phyloP scores from a whole-genome alignment of 1,140 invertebrate genomes.

The Calephelis virginiensis region DNA sequence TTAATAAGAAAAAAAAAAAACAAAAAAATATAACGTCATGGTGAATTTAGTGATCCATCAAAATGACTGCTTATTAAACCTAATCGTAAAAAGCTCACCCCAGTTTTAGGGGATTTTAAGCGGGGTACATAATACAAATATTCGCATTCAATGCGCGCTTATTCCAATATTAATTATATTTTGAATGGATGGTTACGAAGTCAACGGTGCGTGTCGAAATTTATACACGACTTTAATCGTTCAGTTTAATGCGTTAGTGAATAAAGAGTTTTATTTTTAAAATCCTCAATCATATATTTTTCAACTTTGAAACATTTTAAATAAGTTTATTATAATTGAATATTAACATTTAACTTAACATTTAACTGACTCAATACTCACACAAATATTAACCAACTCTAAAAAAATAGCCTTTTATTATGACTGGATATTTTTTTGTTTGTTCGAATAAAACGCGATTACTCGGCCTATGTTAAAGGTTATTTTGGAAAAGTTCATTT shows the following conservation, averaged over 20 bases:
- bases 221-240: background rate
- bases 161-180: conserved; percentile 9
- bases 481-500: no score
- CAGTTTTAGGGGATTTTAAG: background rate
- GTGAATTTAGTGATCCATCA: background rate
- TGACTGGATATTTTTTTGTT: no score
- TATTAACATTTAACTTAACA: no score
- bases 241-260: background rate
- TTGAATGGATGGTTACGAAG: conserved; percentile 10
- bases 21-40: background rate
- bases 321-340: background rate
- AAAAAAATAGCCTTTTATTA: no score
- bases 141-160: conserved; percentile 7
- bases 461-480: no score
- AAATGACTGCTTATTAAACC: background rate
- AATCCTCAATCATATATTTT: background rate
- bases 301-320: background rate
- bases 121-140: conserved; percentile 11
- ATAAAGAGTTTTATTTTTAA: background rate
- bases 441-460: no score
- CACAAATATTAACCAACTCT: no score
- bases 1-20: background rate
- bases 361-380: no score
- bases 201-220: conserved; percentile 1
- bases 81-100: conserved; percentile 5